phyloP scores from a whole-genome alignment of 2,888 invertebrate genomes.

The Nephrocerus scutellatus region DNA sequence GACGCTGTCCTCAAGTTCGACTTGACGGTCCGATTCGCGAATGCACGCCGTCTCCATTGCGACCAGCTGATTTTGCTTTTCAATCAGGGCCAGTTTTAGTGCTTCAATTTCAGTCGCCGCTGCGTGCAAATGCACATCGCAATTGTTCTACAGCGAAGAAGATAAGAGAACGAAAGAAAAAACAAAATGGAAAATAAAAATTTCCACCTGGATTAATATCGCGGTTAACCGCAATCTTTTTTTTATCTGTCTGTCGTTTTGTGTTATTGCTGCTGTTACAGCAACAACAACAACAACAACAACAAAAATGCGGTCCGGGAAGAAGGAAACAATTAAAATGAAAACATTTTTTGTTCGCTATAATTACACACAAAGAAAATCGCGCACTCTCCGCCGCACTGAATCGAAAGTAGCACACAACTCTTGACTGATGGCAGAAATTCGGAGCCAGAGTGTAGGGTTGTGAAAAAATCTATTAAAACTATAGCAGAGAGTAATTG shows the following conservation, averaged over 20 bases:
- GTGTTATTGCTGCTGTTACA: too few relatives aligned
- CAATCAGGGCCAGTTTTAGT: constrained; percentile 71
- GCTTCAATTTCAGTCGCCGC: constrained; percentile 66
- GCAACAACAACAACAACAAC: constrained; percentile 1
- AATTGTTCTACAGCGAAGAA: constrained; percentile 28
- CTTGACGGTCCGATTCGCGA: constrained; percentile 70
- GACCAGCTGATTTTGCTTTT: constrained; percentile 75
- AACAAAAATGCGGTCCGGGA: neutral
- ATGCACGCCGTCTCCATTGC: constrained; percentile 81
- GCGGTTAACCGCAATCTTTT: too few relatives aligned
- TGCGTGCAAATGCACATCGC: constrained; percentile 67
- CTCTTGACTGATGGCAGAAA: too few relatives aligned
- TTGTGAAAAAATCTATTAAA: too few relatives aligned
- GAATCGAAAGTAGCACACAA: too few relatives aligned
- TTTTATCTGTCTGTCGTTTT: too few relatives aligned
- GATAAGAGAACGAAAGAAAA: constrained; percentile 17
- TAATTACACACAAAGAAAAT: constrained; percentile 6
- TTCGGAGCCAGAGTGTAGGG: too few relatives aligned
- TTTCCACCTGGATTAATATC: constrained; percentile 10
- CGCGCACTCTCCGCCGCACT: too few relatives aligned
- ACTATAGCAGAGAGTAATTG: too few relatives aligned
- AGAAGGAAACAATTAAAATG: neutral
- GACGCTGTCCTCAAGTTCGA: constrained; percentile 74
- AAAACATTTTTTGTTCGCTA: neutral
- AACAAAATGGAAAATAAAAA: constrained; percentile 3